Conservation (phyloP, 2,113 vertebrate genomes). For the human region GRCh38 chr6:108114001-108114500, state of each 20-base stretch:
- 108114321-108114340: constrained; percentile 47
- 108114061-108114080: fast-evolving
- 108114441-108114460: constrained; percentile 56
- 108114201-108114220: fast-evolving
- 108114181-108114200: background rate
- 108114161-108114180: background rate
- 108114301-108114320: constrained; percentile 38
- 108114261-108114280: background rate
- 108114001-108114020: background rate
- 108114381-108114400: background rate
- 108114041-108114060: background rate
- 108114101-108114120: background rate
- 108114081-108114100: too few relatives aligned
- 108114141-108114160: background rate
- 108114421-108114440: constrained; percentile 76
- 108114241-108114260: background rate
- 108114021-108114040: background rate
- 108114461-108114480: constrained; percentile 57
- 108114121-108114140: background rate
- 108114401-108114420: constrained; percentile 58
- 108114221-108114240: background rate
- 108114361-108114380: background rate
- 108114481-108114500: constrained; percentile 57
- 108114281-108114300: background rate
- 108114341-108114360: constrained; percentile 65